Evolutionary conservation across 2,113 vertebrate species (phyloP).

Genomic region (Hemibagrus wyckioides): DNA sequence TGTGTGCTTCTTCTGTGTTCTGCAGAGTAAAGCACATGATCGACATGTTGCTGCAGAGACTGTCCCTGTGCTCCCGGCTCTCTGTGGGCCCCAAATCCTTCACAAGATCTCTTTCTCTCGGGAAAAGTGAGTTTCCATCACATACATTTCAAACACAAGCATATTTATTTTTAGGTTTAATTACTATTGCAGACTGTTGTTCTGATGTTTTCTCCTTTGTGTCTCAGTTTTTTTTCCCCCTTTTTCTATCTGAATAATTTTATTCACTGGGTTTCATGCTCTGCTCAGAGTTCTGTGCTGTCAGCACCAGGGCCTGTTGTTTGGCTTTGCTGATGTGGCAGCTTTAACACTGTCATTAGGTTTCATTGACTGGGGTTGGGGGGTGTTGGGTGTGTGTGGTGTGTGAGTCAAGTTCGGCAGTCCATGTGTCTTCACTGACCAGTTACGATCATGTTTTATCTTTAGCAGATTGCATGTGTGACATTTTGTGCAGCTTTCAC

Average conservation of each 20-base stretch:
- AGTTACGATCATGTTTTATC: neutral
- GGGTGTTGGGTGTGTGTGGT: neutral
- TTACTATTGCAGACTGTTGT: too few species aligned
- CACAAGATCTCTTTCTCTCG: conserved; percentile 49
- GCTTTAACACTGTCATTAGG: conserved; percentile 31
- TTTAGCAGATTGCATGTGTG: neutral
- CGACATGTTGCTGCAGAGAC: conserved; percentile 51
- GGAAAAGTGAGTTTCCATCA: conserved; percentile 49
- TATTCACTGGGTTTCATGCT: neutral
- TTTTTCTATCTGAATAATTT: neutral
- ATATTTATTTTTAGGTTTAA: neutral
- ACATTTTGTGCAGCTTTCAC: neutral
- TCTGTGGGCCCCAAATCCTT: conserved; percentile 19
- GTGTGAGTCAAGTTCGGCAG: neutral
- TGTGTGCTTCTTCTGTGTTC: conserved; percentile 12
- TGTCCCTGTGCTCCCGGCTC: conserved; percentile 36
- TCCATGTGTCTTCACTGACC: neutral
- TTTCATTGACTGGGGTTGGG: neutral
- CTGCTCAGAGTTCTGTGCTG: conserved; percentile 24
- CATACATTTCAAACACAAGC: neutral
- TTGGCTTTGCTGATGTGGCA: conserved; percentile 51
- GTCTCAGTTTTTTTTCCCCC: neutral
- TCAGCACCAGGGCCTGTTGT: conserved; percentile 18
- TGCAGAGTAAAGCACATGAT: conserved; percentile 10
- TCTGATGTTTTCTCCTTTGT: neutral